Evolutionary conservation across 53 echinoderm and acorn worm genomes (phyloP), one percentile per base, ranked within the genome.

Genomic region (Echinarachnius parma): DNA sequence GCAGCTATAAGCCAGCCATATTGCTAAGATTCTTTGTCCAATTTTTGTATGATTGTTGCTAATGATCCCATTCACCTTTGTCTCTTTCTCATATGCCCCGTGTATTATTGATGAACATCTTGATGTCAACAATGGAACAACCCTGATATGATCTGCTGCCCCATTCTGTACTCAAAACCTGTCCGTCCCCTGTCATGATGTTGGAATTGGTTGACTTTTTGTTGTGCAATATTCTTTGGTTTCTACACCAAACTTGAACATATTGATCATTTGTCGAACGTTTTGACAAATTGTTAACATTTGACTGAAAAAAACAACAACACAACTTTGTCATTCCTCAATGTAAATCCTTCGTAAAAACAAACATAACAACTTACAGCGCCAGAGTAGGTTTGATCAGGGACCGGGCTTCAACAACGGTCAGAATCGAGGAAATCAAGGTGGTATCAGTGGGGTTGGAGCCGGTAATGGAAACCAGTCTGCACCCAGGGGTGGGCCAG

Each of bases 321-420:
- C 7, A 39, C 7, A 39, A 39, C 42, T 39, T 13, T 39, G 13
- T 49, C 13, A 49, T 19, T 49, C 13, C 50, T 49, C 4, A 19
- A 9, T 13, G 39, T 39, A 9, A 13, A 39, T n/a, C 39, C 13
- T 7, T 39, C 7, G 13, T 39, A 13, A 39, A 39, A 49, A 49
- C 19, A 4, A 57, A 25, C 27, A 57, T 16, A 26, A 4, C 4
- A 35, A 53, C 52, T 8, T 15, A 21, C 70, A 70, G 70, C 70
- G 70, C 25, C 70, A 70, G 53, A 53, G 53, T 70, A 70, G 70
- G 27, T 70, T 70, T 34, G 70, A 70, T 24, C 70, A 70, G 23
- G 44, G 9, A 29, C 70, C 70, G 34, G 64, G 64, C 22, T 64
- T 53, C 35, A 66, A 66, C 28, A 70, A 70, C 24, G 33, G 50